These are phyloP conservation scores for Gulo gulo DNA, from an alignment of 2,113 vertebrate genomes.

Conservation along the genomic window DNA sequence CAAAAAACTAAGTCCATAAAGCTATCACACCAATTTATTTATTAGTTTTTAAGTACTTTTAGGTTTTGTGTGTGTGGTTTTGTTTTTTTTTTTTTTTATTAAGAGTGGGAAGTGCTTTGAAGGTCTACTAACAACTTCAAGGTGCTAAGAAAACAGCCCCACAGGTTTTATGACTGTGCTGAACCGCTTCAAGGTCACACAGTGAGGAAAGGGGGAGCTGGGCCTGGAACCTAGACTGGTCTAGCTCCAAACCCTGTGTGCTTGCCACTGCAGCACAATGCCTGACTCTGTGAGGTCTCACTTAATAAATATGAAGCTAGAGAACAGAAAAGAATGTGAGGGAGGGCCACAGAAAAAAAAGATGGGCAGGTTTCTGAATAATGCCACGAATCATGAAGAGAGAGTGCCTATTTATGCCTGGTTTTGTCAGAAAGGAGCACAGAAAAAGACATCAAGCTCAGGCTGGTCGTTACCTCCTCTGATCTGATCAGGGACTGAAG, in stretches of 20 bases:
- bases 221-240: background rate
- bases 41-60: background rate
- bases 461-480: slow-evolving; percentile 81
- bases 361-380: background rate
- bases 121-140: background rate
- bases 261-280: background rate
- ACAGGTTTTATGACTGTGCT: background rate
- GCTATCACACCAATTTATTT: background rate
- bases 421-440: background rate
- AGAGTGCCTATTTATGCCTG: background rate
- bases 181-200: background rate
- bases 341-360: background rate
- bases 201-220: background rate
- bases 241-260: background rate
- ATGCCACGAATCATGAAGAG: background rate
- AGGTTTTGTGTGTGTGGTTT: background rate
- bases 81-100: background rate
- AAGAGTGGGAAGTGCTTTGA: background rate
- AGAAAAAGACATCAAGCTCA: background rate
- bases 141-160: background rate
- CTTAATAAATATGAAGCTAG: background rate
- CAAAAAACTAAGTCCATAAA: background rate
- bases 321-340: background rate
- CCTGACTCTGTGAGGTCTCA: background rate
- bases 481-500: slow-evolving; percentile 62